phyloP scores from a whole-genome alignment of 2,797 vertebrate genomes.

The Rallus crepitans region DNA sequence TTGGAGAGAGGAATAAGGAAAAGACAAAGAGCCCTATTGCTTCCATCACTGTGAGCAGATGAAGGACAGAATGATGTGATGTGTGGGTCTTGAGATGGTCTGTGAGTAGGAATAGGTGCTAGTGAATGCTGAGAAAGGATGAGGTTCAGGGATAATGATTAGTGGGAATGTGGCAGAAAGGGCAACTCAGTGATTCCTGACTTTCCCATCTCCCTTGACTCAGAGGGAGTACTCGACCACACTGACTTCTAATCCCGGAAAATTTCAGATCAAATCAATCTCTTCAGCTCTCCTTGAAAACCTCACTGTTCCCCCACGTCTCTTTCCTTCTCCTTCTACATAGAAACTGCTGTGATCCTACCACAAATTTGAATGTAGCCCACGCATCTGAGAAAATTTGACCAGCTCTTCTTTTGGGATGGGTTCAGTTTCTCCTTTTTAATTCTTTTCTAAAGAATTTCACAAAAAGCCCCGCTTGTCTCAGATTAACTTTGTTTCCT shows the following conservation, averaged over 20 bases:
- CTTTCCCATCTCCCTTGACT: background rate
- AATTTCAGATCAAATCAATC: background rate
- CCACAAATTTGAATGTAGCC: background rate
- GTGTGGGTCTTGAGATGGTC: background rate
- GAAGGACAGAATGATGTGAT: background rate
- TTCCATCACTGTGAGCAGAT: background rate
- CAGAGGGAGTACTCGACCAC: background rate
- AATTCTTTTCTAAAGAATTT: background rate
- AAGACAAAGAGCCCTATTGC: background rate
- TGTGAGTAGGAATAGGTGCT: background rate
- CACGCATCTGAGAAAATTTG: background rate
- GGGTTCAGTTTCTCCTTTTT: background rate
- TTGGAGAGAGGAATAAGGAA: background rate
- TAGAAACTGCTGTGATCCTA: background rate
- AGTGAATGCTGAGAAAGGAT: background rate
- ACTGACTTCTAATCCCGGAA: background rate
- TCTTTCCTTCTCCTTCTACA: background rate
- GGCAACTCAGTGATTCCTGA: background rate
- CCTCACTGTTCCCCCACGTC: background rate
- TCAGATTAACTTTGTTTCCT: background rate
- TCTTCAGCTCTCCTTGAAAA: background rate
- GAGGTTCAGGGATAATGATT: background rate
- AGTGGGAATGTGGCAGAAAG: background rate
- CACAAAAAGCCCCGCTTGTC: background rate
- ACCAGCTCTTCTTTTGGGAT: background rate